phyloP scores from a whole-genome alignment of 2,888 invertebrate species.

The Andrena camellia region DNA sequence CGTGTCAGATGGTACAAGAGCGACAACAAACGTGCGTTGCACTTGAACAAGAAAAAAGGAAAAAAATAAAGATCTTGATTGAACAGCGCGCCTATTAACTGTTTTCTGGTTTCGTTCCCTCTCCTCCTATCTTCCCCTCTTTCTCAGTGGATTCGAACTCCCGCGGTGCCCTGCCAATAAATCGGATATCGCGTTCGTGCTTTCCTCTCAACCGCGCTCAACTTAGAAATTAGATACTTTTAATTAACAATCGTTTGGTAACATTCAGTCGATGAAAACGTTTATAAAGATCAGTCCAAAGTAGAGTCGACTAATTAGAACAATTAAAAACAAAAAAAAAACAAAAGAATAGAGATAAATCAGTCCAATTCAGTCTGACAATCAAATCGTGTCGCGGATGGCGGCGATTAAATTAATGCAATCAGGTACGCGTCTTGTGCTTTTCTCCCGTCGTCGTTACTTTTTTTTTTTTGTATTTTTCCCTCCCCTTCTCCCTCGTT shows the following conservation, averaged over 20 bases:
- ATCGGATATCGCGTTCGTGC: slow-evolving; percentile 59
- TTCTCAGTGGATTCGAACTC: slow-evolving; percentile 58
- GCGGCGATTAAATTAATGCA: slow-evolving; percentile 45
- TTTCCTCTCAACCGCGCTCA: slow-evolving; percentile 69
- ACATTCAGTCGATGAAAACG: slow-evolving; percentile 83
- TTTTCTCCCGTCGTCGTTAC: slow-evolving; percentile 8
- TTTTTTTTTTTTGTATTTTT: background rate
- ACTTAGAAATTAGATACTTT: slow-evolving; percentile 84
- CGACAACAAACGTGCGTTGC: slow-evolving; percentile 35
- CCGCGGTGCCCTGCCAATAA: slow-evolving; percentile 65
- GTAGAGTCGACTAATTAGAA: slow-evolving; percentile 66
- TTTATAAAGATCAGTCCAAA: slow-evolving; percentile 81
- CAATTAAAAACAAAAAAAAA: slow-evolving; percentile 36
- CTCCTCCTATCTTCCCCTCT: slow-evolving; percentile 5
- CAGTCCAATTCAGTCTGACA: slow-evolving; percentile 82
- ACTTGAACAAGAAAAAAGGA: slow-evolving; percentile 32
- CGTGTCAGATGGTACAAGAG: slow-evolving; percentile 40
- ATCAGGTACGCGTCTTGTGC: slow-evolving; percentile 58
- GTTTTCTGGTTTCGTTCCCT: slow-evolving; percentile 21
- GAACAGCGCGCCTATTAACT: slow-evolving; percentile 11
- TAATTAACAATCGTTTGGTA: slow-evolving; percentile 84
- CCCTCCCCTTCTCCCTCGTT: background rate
- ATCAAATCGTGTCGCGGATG: slow-evolving; percentile 64
- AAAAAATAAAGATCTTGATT: slow-evolving; percentile 7
- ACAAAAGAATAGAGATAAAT: slow-evolving; percentile 71